Conservation (phyloP, 2,888 invertebrate genomes). For the Lypha dubia region DNA sequence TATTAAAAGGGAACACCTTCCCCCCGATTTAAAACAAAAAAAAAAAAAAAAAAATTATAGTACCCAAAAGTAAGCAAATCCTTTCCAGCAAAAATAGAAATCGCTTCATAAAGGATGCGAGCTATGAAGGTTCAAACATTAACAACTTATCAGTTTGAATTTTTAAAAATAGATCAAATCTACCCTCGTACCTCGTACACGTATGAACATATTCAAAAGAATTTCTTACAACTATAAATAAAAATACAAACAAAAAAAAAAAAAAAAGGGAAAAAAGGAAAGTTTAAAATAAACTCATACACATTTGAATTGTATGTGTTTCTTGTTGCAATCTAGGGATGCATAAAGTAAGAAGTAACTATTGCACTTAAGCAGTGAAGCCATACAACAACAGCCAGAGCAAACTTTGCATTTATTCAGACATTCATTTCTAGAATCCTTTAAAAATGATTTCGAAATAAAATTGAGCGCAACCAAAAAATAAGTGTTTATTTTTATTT, state of each 20-base stretch:
- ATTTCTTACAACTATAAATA: conserved; percentile 7
- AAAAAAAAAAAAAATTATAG: too few species aligned
- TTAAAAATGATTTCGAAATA: conserved; percentile 67
- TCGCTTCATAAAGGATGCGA: too few species aligned
- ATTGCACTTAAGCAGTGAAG: conserved; percentile 18
- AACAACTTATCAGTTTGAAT: too few species aligned
- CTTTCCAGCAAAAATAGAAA: too few species aligned
- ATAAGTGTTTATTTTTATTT: conserved; percentile 56
- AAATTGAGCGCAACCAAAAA: conserved; percentile 69
- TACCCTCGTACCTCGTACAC: neutral
- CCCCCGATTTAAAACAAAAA: too few species aligned
- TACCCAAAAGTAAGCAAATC: too few species aligned
- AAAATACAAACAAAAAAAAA: neutral
- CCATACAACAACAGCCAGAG: conserved; percentile 5
- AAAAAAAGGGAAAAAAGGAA: too few species aligned
- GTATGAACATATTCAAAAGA: neutral
- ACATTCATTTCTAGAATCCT: conserved; percentile 34
- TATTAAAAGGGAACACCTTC: too few species aligned
- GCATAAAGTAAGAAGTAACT: conserved; percentile 44
- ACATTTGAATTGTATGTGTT: conserved; percentile 13
- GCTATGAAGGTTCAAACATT: too few species aligned
- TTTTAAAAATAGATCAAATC: neutral
- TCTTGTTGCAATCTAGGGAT: conserved; percentile 39
- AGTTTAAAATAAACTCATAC: conserved; percentile 5
- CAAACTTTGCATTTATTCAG: conserved; percentile 2